Evolutionary conservation across 2,113 vertebrate species (phyloP).

Genomic region (Alligator sinensis): DNA sequence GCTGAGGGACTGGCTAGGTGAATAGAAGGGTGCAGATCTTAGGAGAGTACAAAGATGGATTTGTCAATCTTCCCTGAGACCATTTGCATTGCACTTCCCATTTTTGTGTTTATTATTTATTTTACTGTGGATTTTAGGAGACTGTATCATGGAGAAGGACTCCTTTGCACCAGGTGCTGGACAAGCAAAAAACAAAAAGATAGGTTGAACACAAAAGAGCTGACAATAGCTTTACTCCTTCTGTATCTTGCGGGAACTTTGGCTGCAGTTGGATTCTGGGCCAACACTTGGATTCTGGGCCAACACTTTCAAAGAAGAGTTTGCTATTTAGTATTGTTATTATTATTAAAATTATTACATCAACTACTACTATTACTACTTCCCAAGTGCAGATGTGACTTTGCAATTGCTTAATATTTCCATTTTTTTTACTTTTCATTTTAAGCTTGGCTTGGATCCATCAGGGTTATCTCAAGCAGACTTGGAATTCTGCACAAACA

Average conservation of each 20-base stretch:
- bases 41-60: not conserved
- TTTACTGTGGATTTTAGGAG: not conserved
- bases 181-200: not conserved
- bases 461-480: not conserved
- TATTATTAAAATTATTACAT: not conserved
- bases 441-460: not conserved
- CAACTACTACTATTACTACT: not conserved
- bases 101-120: not conserved
- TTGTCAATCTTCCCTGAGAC: not conserved
- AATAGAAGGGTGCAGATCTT: not conserved
- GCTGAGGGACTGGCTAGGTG: not conserved
- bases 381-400: not conserved
- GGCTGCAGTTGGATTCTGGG: not conserved
- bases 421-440: not conserved
- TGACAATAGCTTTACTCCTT: not conserved
- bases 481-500: not conserved
- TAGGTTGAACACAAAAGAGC: not conserved
- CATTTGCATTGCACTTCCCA: not conserved
- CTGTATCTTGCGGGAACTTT: not conserved
- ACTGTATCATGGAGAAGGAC: not conserved
- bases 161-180: not conserved
- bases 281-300: not conserved
- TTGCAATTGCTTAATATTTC: not conserved
- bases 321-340: too few species aligned
- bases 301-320: not conserved